A percentile compares a stretch with the other conserved stretches of the same genome.
Conservation (phyloP, 1,140 invertebrate species). For the Zaprionus tsacasi region DNA sequence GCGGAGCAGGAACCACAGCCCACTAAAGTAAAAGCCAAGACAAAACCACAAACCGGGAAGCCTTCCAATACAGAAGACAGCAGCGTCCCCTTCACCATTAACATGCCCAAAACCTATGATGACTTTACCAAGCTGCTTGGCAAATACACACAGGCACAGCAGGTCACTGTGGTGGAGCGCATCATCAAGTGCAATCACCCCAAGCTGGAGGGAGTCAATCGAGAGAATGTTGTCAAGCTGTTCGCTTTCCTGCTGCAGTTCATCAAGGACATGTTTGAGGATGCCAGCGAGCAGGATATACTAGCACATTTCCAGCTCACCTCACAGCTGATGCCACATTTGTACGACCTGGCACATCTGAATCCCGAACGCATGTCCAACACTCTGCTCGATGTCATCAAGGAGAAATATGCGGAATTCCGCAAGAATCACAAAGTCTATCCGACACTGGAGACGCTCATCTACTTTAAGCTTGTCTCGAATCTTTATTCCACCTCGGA, state of each 20-base stretch:
- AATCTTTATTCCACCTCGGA: conserved; percentile 95
- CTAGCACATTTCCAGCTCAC: conserved; percentile 87
- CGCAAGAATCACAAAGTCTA: conserved; percentile 87
- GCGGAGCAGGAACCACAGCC: conserved; percentile 42
- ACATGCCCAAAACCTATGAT: conserved; percentile 88
- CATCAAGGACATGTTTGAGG: conserved; percentile 87
- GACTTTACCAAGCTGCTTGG: conserved; percentile 88
- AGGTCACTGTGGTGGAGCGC: conserved; percentile 90
- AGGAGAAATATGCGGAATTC: conserved; percentile 90
- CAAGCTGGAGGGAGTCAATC: conserved; percentile 90
- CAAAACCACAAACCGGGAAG: conserved; percentile 50
- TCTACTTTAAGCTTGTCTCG: conserved; percentile 92
- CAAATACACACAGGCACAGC: conserved; percentile 88
- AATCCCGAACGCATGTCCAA: conserved; percentile 88
- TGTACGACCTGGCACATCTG: conserved; percentile 90
- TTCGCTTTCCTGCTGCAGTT: conserved; percentile 91
- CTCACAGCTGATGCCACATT: conserved; percentile 87
- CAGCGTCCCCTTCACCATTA: conserved; percentile 90
- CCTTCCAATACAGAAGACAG: conserved; percentile 79
- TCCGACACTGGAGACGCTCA: conserved; percentile 89
- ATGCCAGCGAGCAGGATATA: conserved; percentile 84
- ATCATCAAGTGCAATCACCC: conserved; percentile 95
- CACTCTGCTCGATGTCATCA: conserved; percentile 88
- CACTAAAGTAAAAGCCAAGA: conserved; percentile 43
- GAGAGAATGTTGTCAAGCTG: conserved; percentile 89